These are phyloP conservation scores for Cecidostiba fungosa DNA, from an alignment of 2,888 invertebrate genomes.

Conservation along the genomic window DNA sequence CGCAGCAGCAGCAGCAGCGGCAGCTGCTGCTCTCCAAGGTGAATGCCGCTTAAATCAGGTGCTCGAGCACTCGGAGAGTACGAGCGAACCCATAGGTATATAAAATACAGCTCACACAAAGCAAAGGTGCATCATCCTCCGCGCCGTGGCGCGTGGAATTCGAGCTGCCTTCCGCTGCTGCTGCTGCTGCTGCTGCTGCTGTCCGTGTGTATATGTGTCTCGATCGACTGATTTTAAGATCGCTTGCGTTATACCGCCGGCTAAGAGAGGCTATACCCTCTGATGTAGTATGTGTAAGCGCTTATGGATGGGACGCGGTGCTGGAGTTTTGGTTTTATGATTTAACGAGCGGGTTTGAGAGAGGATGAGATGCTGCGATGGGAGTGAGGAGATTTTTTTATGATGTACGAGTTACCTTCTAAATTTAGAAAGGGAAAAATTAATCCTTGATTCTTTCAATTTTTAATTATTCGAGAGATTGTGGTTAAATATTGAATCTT, in stretches of 20 bases:
- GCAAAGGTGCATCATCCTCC: slow-evolving; percentile 67
- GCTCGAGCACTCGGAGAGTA: slow-evolving; percentile 42
- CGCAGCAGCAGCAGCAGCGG: background rate
- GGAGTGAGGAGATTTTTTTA: background rate
- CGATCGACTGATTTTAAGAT: slow-evolving; percentile 19
- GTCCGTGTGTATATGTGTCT: background rate
- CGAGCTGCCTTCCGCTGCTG: slow-evolving; percentile 19
- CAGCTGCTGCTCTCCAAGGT: slow-evolving; percentile 55
- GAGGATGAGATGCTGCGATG: too few relatives aligned
- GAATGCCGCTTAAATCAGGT: slow-evolving; percentile 69
- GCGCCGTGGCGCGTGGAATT: slow-evolving; percentile 26
- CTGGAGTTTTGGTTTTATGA: background rate
- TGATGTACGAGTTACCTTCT: background rate
- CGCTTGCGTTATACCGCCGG: background rate
- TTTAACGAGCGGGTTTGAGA: background rate
- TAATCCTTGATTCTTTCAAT: background rate
- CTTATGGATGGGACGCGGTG: slow-evolving; percentile 2
- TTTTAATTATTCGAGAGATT: too few relatives aligned
- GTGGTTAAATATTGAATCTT: too few relatives aligned
- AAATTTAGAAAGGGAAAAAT: background rate
- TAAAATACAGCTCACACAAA: slow-evolving; percentile 59
- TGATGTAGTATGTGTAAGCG: background rate
- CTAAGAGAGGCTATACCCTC: background rate
- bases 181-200: background rate
- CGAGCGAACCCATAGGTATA: background rate